Evolutionary conservation across 1,140 invertebrate genomes (phyloP).

Genomic region (Drosophila navojoa): DNA sequence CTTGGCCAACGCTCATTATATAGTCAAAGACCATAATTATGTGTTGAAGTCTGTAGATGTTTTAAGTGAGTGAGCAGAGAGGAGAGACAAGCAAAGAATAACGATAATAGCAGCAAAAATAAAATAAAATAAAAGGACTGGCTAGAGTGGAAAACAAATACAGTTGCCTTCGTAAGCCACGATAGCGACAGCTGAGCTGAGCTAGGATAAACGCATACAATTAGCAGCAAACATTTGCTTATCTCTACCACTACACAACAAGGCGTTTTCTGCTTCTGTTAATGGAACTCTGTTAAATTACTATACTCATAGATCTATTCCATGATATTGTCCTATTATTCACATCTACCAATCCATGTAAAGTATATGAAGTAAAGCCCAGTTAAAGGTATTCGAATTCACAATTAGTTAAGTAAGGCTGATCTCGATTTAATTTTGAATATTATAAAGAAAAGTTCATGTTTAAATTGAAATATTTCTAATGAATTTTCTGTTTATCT

Average conservation of each 20-base stretch:
- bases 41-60: constrained; percentile 79
- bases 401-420: no score
- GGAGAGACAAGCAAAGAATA: constrained; percentile 24
- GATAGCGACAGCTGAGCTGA: not conserved
- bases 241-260: not conserved
- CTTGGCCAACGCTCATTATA: constrained; percentile 77
- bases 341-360: no score
- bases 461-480: not conserved
- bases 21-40: constrained; percentile 83
- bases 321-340: no score
- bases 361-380: no score
- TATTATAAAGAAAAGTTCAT: no score
- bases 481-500: not conserved
- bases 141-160: constrained; percentile 14
- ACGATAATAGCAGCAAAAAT: constrained; percentile 27
- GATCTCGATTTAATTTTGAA: no score
- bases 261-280: not conserved
- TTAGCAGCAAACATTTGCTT: not conserved
- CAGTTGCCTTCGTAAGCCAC: constrained; percentile 28
- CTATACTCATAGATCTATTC: no score
- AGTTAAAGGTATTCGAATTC: no score
- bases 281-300: not conserved
- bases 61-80: constrained; percentile 49
- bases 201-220: constrained; percentile 5
- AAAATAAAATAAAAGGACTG: constrained; percentile 16